Evolutionary conservation across 2,888 invertebrate genomes (phyloP), one percentile per base, ranked within the genome.

Genomic region (Pristionchus mayeri): DNA sequence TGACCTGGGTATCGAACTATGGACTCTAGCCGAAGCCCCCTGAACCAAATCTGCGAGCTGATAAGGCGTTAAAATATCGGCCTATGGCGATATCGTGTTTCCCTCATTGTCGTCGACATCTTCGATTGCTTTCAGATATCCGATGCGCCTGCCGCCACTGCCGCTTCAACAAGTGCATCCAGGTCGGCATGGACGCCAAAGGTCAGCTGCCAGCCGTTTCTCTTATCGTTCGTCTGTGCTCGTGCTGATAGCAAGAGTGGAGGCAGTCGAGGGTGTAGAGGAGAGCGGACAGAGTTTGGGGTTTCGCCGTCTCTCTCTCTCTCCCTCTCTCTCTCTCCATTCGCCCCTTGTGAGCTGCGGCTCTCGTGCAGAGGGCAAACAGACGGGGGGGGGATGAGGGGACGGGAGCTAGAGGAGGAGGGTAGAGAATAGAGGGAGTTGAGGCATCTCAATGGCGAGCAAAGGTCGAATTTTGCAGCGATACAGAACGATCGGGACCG

Each of bases 171-270:
- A 92, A 92, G 87, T 92, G 92, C 86, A 85, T 92, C 30, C 85
- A 89, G 37, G 92, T 92, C 34, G 92, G 92, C 18, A 92, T 92
- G 92, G 92, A 92, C 84, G 91, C 92, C n/a, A 90, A 91, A 89
- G 91, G 91, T 91, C 21, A 50, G 57, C 11, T 27, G 7, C 27
- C 4, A 50, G 24, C 48, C 52, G 27, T 67, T 34, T 40, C 40
- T 27, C 67, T 76, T 50, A 48, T 50, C 80, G 57, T 40, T n/a
- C n/a, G 40, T 54, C 54, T 50, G 48, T 48, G 76, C 37, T 50
- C 48, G 3, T n/a, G 24, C 76, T 48, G 50, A 78, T 48, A 78
- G 30, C 40, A 52, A 78, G 13, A 78, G 50, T 50, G 30, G 80
- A 80, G 57, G 24, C 57, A 57, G n/a, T 13, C 11, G 71, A 71